Base-by-base conservation (phyloP, 2,113 vertebrate genomes). In the Craseonycteris thonglongyai region DNA sequence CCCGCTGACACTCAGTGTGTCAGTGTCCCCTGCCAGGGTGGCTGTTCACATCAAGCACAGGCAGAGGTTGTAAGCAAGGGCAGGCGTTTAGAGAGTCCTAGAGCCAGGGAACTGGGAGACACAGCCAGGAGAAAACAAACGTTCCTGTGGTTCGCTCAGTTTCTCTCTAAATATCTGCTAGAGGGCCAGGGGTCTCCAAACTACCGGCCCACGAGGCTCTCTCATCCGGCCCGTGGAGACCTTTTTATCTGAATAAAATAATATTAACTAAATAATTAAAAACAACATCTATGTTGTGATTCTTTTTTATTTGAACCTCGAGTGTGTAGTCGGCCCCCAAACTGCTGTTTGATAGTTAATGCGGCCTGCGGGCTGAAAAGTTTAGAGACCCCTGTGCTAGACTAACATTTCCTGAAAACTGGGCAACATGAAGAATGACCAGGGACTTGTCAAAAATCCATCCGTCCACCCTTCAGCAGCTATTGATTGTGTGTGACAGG, bases 61-160 rank as follows among this genome's bases (percentile, higher is more conserved):
- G 33, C 58, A 0, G 0, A 2, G 1, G 63, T 16, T 74, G 11
- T 19, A 13, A 22, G 35, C 5, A 3, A 51, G 15, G n/a, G n/a
- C 8, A 47, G 75, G 16, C 16, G 30, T 47, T 56, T 22, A 6
- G n/a, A 0, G 1, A 51, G 38, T 21, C 5, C 9, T 12, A 54
- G 49, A 54, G 40, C 16, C 58, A 28, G 33, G 7, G 14, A 22
- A 33, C 0, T 0, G 28, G 38, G 10, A 59, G 2, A 82, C 58
- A 28, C 21, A 30, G 71, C 58, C 24, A 38, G 16, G 16, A 72
- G 26, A 22, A 83, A 72, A 74, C 40, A 68, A 81, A 19, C 0
- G 0, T 47, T 49, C 26, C 71, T 49, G 11, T 38, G 22, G 45
- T 21, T 78, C 21, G 40, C 11, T 51, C 47, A 35, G 71, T 40